These are phyloP conservation scores for Xenentodon cancila DNA, from an alignment of 2,797 vertebrate species.

Conservation along the genomic window DNA sequence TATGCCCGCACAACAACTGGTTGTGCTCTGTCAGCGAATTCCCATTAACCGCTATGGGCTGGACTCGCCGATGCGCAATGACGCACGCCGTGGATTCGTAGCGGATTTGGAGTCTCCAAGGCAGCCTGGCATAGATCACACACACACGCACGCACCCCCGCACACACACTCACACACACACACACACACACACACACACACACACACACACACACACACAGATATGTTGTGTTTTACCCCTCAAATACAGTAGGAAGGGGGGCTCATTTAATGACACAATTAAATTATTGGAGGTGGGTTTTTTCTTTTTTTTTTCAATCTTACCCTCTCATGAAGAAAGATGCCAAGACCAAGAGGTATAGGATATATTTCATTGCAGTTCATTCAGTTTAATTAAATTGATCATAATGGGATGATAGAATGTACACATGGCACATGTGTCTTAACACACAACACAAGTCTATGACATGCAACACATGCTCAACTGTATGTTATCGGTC, in stretches of 20 bases:
- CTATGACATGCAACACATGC: conserved; percentile 12
- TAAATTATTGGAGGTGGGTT: not conserved
- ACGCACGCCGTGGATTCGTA: conserved; percentile 66
- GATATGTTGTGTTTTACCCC: conserved; percentile 3
- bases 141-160: not conserved
- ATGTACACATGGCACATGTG: not conserved
- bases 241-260: not conserved
- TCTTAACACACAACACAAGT: not conserved
- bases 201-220: too few relatives aligned
- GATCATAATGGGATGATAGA: not conserved
- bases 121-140: conserved; percentile 31
- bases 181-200: too few relatives aligned
- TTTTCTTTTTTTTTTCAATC: not conserved
- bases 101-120: conserved; percentile 67
- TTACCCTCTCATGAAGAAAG: not conserved
- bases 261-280: conserved; percentile 2
- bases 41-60: conserved; percentile 43
- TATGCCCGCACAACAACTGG: conserved; percentile 58
- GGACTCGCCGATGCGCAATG: conserved; percentile 72
- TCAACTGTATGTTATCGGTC: conserved; percentile 4
- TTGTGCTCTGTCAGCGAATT: conserved; percentile 74
- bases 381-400: not conserved
- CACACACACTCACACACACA: too few relatives aligned
- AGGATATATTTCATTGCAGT: not conserved
- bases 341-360: not conserved